Conservation (phyloP, 1,140 invertebrate species). For the Lepidurus arcticus region DNA sequence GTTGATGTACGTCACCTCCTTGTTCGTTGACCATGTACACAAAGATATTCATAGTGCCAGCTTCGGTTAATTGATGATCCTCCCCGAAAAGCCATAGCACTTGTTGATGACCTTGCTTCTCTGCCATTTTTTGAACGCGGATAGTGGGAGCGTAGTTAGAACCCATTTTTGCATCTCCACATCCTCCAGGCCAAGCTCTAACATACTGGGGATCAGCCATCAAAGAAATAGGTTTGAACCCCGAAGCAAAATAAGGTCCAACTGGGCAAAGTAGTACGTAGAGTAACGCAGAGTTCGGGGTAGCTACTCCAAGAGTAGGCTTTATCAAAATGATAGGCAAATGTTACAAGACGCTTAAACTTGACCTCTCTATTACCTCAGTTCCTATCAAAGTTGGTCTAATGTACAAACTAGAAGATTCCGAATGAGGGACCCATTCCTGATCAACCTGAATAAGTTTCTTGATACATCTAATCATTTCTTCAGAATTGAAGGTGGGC, state of each 20-base stretch:
- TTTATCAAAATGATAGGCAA: constrained; percentile 43
- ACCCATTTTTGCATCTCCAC: constrained; percentile 90
- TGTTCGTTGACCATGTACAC: constrained; percentile 78
- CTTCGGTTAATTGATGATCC: constrained; percentile 92
- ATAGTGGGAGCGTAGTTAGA: constrained; percentile 87
- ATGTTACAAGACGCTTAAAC: neutral
- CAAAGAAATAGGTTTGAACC: constrained; percentile 67
- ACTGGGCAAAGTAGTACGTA: constrained; percentile 90
- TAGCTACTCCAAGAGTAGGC: constrained; percentile 83
- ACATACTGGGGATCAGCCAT: constrained; percentile 73
- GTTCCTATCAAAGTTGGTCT: constrained; percentile 94
- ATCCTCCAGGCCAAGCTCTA: constrained; percentile 92
- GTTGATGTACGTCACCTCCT: constrained; percentile 62
- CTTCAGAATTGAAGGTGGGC: constrained; percentile 80
- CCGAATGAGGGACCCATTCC: constrained; percentile 93
- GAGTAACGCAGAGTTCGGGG: constrained; percentile 75
- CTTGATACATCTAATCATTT: constrained; percentile 80
- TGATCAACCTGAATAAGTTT: constrained; percentile 85
- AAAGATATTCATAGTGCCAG: constrained; percentile 98
- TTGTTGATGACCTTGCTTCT: constrained; percentile 78
- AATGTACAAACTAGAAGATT: constrained; percentile 86
- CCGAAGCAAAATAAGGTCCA: constrained; percentile 77
- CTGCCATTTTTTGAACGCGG: constrained; percentile 70
- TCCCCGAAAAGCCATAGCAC: constrained; percentile 95
- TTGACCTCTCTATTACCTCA: constrained; percentile 61